Base-by-base conservation (phyloP, 2,888 invertebrate genomes). In the Polia nebulosa region DNA sequence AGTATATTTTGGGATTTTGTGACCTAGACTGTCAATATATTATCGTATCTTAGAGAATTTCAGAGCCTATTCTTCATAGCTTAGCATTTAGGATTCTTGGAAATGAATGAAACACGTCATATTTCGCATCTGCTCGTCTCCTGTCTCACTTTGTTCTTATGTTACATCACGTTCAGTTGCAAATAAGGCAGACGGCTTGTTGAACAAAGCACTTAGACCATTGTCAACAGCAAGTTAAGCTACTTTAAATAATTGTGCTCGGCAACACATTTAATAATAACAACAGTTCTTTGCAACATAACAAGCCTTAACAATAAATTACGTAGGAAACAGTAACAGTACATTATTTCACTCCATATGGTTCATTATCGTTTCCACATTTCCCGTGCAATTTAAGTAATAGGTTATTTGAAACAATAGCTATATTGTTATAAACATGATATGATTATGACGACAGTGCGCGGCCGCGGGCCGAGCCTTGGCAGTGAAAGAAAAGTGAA, bases 401-500 rank as follows among this genome's bases (percentile, higher is more conserved):
- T 62, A 72, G 59, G 53, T 67, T 67, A 74, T 65, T 55, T 58
- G 39, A 68, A 72, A 81, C 73, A 81, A 81, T 79, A 69, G 69
- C 22, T 53, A 71, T 76, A 69, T 73, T 65, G 79, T 67, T 70
- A 55, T 70, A 64, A 70, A 66, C 57, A 65, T 58, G 49, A 79
- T 66, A 64, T 70, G 67, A 74, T 68, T 72, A 64, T 66, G 70
- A 62, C 61, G 59, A 76, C 72, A 72, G 51, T 36, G 39, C 49
- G 63, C 66, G 63, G 36, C 56, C 79, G 52, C 62, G 39, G 27
- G 45, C 68, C 75, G 60, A 74, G 79, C 75, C 95, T 95, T 94
- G 94, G 94, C 94, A 94, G 94, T 95, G 94, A 94, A 74, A 76
- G 94, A 94, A 74, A 76, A 94, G 93, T 92, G 94, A 94, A 94